These are phyloP conservation scores for Lichenostomus cassidix DNA, from an alignment of 2,113 vertebrate genomes.

Conservation along the genomic window DNA sequence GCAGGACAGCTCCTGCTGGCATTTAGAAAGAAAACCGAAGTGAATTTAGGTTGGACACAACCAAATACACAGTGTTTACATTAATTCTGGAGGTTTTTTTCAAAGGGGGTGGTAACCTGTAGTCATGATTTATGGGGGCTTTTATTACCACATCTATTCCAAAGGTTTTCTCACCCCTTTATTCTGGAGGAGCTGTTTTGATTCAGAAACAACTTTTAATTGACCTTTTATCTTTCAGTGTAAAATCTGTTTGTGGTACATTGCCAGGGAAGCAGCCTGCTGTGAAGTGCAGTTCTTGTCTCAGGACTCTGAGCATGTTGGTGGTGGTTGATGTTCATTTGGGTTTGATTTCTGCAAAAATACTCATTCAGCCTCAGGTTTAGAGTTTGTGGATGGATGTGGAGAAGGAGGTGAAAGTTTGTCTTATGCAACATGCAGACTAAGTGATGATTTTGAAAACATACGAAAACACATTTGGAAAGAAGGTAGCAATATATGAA, in stretches of 20 bases:
- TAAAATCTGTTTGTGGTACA: not conserved
- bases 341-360: not conserved
- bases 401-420: not conserved
- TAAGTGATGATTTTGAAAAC: not conserved
- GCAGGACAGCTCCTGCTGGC: not conserved
- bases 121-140: not conserved
- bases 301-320: not conserved
- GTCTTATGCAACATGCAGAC: not conserved
- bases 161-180: constrained; percentile 39
- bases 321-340: not conserved
- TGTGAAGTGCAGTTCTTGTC: not conserved
- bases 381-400: not conserved
- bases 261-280: not conserved
- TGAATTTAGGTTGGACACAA: not conserved
- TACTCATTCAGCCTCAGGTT: not conserved
- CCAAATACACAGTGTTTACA: not conserved
- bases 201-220: constrained; percentile 9
- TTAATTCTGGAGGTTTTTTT: not conserved
- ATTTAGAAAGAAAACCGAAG: not conserved
- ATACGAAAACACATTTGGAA: not conserved
- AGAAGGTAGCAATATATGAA: not conserved
- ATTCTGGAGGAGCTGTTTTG: not conserved
- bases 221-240: not conserved
- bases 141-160: not conserved
- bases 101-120: not conserved